Evolutionary conservation across 2,888 invertebrate species (phyloP).

Genomic region (Hypselothyrea guttata): DNA sequence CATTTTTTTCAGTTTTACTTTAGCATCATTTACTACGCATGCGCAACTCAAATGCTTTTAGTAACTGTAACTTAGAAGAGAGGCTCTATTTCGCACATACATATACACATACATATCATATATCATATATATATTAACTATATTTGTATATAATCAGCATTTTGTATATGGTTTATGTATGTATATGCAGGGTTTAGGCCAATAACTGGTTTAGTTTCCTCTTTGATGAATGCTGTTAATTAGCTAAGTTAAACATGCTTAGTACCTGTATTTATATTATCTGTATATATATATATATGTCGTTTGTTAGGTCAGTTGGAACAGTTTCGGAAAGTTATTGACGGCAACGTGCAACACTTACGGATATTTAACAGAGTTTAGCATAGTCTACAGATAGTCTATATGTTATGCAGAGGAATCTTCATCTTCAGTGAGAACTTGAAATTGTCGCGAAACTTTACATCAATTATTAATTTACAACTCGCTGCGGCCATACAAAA

Average conservation of each 20-base stretch:
- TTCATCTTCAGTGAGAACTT: conserved; percentile 48
- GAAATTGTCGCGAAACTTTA: conserved; percentile 25
- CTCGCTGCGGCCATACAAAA: conserved; percentile 42
- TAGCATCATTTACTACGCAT: conserved; percentile 33
- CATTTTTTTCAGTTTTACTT: conserved; percentile 12
- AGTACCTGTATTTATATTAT: conserved; percentile 1
- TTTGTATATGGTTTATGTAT: conserved; percentile 17
- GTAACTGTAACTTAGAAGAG: conserved; percentile 25
- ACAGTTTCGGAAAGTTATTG: conserved; percentile 55
- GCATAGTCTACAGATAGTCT: conserved; percentile 34
- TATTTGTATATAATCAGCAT: conserved; percentile 47
- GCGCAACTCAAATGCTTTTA: conserved; percentile 33
- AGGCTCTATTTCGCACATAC: conserved; percentile 37
- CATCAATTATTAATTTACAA: conserved; percentile 46
- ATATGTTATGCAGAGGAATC: no score
- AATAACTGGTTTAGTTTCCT: background rate
- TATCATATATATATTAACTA: conserved; percentile 13
- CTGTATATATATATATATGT: conserved; percentile 3
- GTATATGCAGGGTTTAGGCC: conserved; percentile 9
- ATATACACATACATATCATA: conserved; percentile 31
- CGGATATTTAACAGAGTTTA: conserved; percentile 69
- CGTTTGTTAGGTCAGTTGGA: conserved; percentile 37
- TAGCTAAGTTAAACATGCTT: conserved; percentile 1
- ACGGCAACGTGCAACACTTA: conserved; percentile 75
- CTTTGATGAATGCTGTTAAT: background rate